Base-by-base conservation (phyloP, 2,113 vertebrate genomes). In the Nesoenas mayeri region DNA sequence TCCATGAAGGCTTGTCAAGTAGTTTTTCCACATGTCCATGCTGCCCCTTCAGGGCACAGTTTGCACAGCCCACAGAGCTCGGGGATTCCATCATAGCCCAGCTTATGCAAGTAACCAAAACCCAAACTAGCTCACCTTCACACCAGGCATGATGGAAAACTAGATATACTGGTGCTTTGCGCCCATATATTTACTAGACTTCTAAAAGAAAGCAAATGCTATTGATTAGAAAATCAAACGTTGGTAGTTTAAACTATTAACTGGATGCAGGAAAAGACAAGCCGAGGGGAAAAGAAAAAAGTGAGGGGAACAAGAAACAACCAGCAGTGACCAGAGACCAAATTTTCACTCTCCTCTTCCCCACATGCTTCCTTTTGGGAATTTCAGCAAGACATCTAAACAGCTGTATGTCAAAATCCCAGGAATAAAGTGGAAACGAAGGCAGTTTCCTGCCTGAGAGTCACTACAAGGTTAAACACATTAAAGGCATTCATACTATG, bases 1-100 rank as follows among this genome's bases (percentile, higher is more conserved):
- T 96, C 89, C 91, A 87, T 13, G 83, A 88, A 90, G 78, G 90
- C 67, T 92, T 91, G 91, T 61, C 67, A 92, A 92, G 75, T 38
- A 93, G 64, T 70, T 36, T 96, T 47, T 95, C 64, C 91, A 87
- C 62, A 64, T 31, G 60, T 88, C 85, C 92, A 95, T 78, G 69
- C 90, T 93, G 77, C 44, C 94, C 50, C 88, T 91, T 61, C 36
- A 78, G 80, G 64, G 73, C 74, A 81, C 47, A 62, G 64, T 18
- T 54, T 74, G 71, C 79, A 93, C 56, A 78, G 93, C 66, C 87
- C 61, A 72, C 29, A 88, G 62, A 85, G 71, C 44, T 73, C 54
- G 89, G 74, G 38, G 91, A 85, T 66, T 83, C 60, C 25, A 61
- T 16, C 74, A 67, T 2, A 2, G 54, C 88, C 91, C 93, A 93